Evolutionary conservation across 2,888 invertebrate species (phyloP), one percentile per base, ranked within the genome.

Genomic region (Epinotia demarniana): DNA sequence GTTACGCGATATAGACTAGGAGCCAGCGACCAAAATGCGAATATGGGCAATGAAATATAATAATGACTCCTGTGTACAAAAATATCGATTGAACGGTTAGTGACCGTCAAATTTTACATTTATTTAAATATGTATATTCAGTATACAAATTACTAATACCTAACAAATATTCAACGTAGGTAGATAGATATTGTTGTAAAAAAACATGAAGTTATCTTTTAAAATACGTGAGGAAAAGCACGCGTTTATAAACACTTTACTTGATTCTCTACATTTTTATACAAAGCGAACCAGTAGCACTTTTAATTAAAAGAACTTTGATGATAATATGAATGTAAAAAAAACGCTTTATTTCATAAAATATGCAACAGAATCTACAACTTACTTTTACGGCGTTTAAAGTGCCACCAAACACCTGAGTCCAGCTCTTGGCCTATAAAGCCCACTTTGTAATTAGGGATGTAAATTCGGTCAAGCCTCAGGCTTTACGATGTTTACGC

Each of bases 371-470:
- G 9, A 19, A 18, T 53, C n/a, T n/a, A 53, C 6, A 53, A n/a
- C 53, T n/a, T 33, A 18, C 12, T 19, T 43, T 39, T 9, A 9
- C 73, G 68, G 71, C 74, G 67, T 76, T 73, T 71, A 75, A 77
- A 77, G 77, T 75, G 76, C n/a, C 72, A 46, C 39, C n/a, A n/a
- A n/a, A n/a, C n/a, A n/a, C n/a, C n/a, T n/a, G n/a, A n/a, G n/a
- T 9, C 9, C 62, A 77, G 79, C 90, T 90, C 89, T 83, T 79
- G 39, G 82, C 60, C 87, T 89, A 87, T 77, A 80, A 82, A 80
- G 75, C 80, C 81, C 83, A 76, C 80, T 81, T 81, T 81, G 85
- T 87, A 90, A 90, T 90, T 89, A 88, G 83, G 81, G 80, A 87
- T 85, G 86, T 86, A 88, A 89, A 89, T 89, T 86, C 81, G 81